These are phyloP conservation scores for Halictus quadricinctus DNA, from an alignment of 2,888 invertebrate genomes.

Conservation along the genomic window DNA sequence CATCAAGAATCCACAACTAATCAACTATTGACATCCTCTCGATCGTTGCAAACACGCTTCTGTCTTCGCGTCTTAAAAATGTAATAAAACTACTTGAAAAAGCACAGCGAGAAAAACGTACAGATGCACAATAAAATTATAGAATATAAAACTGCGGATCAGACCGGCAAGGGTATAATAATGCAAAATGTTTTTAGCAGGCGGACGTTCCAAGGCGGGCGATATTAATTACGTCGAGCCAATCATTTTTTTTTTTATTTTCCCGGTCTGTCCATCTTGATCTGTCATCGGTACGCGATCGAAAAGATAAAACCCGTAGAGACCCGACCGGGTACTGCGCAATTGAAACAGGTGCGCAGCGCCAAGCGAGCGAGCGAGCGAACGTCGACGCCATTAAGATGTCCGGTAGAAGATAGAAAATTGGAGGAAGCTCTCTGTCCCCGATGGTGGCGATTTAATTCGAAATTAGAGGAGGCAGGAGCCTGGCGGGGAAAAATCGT, in stretches of 20 bases:
- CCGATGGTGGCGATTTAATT: not conserved
- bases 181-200: not conserved
- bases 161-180: not conserved
- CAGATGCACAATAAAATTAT: not conserved
- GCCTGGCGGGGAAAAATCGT: slow-evolving; percentile 1
- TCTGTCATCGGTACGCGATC: not conserved
- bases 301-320: not conserved
- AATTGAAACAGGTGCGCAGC: slow-evolving; percentile 21
- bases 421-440: not conserved
- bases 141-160: too few species aligned
- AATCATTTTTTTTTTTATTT: not conserved
- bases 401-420: not conserved
- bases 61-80: not conserved
- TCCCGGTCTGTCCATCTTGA: not conserved
- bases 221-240: not conserved
- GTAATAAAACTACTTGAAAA: not conserved
- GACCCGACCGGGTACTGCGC: not conserved
- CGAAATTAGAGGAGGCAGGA: not conserved
- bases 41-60: too few species aligned
- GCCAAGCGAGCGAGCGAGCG: not conserved
- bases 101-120: not conserved
- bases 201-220: not conserved
- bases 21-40: not conserved
- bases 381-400: not conserved
- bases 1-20: too few species aligned